Evolutionary conservation across 1,140 invertebrate genomes (phyloP), one percentile per base, ranked within the genome.

Genomic region (Drosophila gunungcola): DNA sequence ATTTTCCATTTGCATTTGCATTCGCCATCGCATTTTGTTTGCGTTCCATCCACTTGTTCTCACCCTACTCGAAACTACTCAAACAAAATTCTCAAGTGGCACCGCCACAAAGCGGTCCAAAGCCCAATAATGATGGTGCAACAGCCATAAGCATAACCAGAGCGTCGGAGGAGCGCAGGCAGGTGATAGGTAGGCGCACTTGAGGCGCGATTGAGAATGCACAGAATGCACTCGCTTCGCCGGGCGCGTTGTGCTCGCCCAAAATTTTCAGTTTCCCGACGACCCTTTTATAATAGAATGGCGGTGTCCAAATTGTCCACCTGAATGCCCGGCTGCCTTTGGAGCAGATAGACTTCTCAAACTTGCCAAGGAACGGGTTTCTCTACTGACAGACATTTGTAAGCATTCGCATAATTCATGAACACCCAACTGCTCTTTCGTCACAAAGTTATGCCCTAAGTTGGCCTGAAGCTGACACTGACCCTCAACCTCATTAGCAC

Each of bases 21-120:
- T 78, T 62, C 43, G 64, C 68, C 81, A 74, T 86, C 52, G 54
- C 69, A 78, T 78, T 64, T 77, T 69, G 81, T 73, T 80, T 74
- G 76, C 73, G 34, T 25, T 54, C n/a, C 45, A 27, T 12, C 12
- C 57, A 16, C 13, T 12, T 13, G 3, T n/a, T 10, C 34, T 2
- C 11, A 3, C 34, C 42, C 32, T 36, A 46, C 58, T 70, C 62
- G 54, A 55, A 81, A 78, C 74, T 62, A 72, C 70, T 78, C 60
- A 78, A 82, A 82, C 74, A 85, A 78, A 67, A 85, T 78, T 65
- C 55, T 70, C 68, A 78, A 86, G 82, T 70, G 63, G 38, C 57
- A 27, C 56, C 42, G 43, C 63, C 63, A 52, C 61, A 46, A 48
- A 51, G 63, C 39, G 38, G n/a, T 55, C 38, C 52, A 49, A 11